Evolutionary conservation across 2,888 invertebrate genomes (phyloP).

Genomic region (Apantesis nais): DNA sequence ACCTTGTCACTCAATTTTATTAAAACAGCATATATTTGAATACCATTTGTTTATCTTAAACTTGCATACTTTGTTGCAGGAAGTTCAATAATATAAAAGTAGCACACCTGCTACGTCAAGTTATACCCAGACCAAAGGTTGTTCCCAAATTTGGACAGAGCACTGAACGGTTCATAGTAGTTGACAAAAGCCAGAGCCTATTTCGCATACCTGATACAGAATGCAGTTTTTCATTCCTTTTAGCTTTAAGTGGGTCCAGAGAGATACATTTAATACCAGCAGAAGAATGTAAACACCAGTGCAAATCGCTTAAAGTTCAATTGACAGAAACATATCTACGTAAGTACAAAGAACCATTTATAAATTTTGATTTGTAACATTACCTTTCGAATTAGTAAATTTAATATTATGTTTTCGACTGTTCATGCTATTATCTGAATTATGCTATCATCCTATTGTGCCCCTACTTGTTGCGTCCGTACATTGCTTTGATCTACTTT

Average conservation of each 20-base stretch:
- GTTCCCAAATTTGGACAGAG: constrained; percentile 91
- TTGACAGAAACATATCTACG: constrained; percentile 90
- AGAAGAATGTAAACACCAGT: constrained; percentile 89
- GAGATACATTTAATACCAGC: constrained; percentile 91
- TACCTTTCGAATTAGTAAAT: background rate
- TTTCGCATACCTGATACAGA: constrained; percentile 92
- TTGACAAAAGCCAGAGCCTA: constrained; percentile 88
- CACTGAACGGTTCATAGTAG: constrained; percentile 91
- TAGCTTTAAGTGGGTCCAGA: constrained; percentile 90
- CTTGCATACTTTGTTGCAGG: constrained; percentile 84
- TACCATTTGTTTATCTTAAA: no score
- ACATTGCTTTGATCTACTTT: no score
- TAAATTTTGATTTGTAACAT: background rate
- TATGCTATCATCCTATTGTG: no score
- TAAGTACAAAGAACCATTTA: constrained; percentile 76
- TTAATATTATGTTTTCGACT: no score
- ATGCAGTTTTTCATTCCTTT: constrained; percentile 91
- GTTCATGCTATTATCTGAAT: no score
- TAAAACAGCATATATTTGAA: no score
- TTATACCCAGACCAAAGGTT: constrained; percentile 90
- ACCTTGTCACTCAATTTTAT: no score
- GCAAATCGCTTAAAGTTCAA: constrained; percentile 89
- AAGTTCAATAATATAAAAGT: constrained; percentile 91
- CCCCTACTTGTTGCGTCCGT: no score
- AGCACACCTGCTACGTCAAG: constrained; percentile 88